Evolutionary conservation across 2,113 vertebrate genomes (phyloP).

Genomic region (Oryzias javanicus): DNA sequence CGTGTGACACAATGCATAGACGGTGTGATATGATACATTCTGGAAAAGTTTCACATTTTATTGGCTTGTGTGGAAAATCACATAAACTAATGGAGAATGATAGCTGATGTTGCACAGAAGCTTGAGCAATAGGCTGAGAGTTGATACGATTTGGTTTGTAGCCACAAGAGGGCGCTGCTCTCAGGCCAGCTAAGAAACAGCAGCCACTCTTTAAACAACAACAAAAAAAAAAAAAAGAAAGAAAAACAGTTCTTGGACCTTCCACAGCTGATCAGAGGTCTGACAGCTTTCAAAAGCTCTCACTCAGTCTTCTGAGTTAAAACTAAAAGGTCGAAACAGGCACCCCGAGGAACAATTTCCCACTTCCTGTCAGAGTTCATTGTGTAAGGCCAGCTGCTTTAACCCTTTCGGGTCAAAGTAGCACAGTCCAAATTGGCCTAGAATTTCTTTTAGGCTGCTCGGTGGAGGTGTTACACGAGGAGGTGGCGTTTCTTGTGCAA

Average conservation of each 20-base stretch:
- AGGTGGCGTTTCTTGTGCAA: conserved; percentile 98
- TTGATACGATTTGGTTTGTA: conserved; percentile 25
- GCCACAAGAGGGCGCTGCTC: conserved; percentile 53
- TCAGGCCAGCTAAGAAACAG: conserved; percentile 82
- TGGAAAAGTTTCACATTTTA: conserved; percentile 64
- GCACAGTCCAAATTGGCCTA: conserved; percentile 43
- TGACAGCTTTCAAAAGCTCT: conserved; percentile 25
- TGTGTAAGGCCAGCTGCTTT: conserved; percentile 29
- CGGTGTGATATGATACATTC: conserved; percentile 61
- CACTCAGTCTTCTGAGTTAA: conserved; percentile 34
- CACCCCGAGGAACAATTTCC: conserved; percentile 54
- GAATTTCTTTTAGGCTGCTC: conserved; percentile 26
- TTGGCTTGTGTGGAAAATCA: conserved; percentile 44
- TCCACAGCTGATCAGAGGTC: conserved; percentile 32
- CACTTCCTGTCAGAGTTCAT: conserved; percentile 28
- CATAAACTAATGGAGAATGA: conserved; percentile 16
- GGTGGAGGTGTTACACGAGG: conserved; percentile 65
- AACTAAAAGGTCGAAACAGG: conserved; percentile 33
- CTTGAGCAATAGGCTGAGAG: conserved; percentile 19
- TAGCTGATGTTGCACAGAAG: conserved; percentile 33
- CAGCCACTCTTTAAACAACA: conserved; percentile 16
- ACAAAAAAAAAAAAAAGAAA: neutral
- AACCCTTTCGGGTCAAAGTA: conserved; percentile 40
- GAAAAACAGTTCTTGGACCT: conserved; percentile 12
- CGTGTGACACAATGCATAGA: conserved; percentile 41